Conservation (phyloP, 2,888 invertebrate genomes). For the Aphelenchoides bicaudatus region DNA sequence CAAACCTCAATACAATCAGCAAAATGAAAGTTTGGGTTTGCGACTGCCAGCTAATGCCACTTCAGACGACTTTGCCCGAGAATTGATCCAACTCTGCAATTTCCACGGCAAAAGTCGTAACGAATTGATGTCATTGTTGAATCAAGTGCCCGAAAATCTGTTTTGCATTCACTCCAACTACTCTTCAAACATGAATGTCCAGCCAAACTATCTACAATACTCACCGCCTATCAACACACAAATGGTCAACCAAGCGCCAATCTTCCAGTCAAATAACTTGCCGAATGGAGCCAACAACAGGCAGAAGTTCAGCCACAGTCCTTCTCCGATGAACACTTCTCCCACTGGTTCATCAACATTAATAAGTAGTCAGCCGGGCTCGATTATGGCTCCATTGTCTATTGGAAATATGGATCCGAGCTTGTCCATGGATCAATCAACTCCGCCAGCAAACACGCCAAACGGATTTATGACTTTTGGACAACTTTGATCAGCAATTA, state of each 20-base stretch:
- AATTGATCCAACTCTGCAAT: slow-evolving; percentile 51
- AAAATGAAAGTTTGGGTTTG: neutral
- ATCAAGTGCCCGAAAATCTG: slow-evolving; percentile 23
- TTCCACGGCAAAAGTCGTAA: slow-evolving; percentile 45
- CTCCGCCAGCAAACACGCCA: neutral
- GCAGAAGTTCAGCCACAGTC: slow-evolving; percentile 10
- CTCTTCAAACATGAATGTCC: too few species aligned
- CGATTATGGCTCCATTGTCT: neutral
- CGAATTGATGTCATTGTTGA: slow-evolving; percentile 29
- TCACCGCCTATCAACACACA: slow-evolving; percentile 13
- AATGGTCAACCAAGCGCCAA: slow-evolving; percentile 9
- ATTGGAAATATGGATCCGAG: neutral
- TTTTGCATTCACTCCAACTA: too few species aligned
- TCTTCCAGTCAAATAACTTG: neutral
- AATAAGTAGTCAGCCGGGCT: neutral
- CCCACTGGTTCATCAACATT: neutral
- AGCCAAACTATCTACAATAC: slow-evolving; percentile 16
- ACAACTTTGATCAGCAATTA: too few species aligned
- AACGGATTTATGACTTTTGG: neutral
- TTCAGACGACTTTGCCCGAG: slow-evolving; percentile 51
- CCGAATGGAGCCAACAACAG: neutral
- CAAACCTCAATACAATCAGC: slow-evolving; percentile 5
- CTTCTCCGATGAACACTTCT: slow-evolving; percentile 18
- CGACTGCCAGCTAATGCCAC: slow-evolving; percentile 33
- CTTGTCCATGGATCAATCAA: neutral